These are phyloP conservation scores for Zaprionus kolodkinae DNA, from an alignment of 1,140 invertebrate genomes.

Conservation along the genomic window DNA sequence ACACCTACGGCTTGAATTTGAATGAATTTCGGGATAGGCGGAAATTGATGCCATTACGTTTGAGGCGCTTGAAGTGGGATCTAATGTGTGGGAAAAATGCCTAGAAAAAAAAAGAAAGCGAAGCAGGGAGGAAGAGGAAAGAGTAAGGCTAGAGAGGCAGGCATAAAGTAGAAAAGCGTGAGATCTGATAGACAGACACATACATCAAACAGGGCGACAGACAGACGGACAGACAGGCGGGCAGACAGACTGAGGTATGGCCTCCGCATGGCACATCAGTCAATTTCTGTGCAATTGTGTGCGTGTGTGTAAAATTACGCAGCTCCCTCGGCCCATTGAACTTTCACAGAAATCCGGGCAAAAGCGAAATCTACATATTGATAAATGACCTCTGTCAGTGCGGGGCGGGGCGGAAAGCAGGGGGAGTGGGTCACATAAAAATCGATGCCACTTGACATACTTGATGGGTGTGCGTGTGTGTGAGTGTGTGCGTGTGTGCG, in stretches of 20 bases:
- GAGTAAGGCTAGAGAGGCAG: neutral
- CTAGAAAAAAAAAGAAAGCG: neutral
- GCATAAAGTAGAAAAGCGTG: constrained; percentile 25
- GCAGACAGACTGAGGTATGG: constrained; percentile 41
- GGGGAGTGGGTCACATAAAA: constrained; percentile 47
- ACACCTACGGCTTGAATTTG: constrained; percentile 48
- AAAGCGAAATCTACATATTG: constrained; percentile 73
- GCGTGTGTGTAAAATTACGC: constrained; percentile 66
- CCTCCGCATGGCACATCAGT: constrained; percentile 66
- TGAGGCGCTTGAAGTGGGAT: constrained; percentile 49
- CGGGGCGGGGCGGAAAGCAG: neutral
- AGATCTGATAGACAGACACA: constrained; percentile 60
- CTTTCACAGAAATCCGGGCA: constrained; percentile 39
- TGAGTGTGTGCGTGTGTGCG: neutral
- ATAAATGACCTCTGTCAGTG: constrained; percentile 68
- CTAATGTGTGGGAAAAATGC: constrained; percentile 52
- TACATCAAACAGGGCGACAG: constrained; percentile 62
- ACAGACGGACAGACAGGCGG: constrained; percentile 5
- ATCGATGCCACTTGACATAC: constrained; percentile 73
- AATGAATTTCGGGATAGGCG: constrained; percentile 67
- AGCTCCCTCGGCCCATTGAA: constrained; percentile 63
- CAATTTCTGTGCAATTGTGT: constrained; percentile 72
- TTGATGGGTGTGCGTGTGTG: neutral
- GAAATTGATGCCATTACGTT: constrained; percentile 78
- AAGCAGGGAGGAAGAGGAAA: constrained; percentile 10